phyloP scores from a whole-genome alignment of 37 sponge, comb jelly and placozoan genomes.

The Aplysina aerophoba region DNA sequence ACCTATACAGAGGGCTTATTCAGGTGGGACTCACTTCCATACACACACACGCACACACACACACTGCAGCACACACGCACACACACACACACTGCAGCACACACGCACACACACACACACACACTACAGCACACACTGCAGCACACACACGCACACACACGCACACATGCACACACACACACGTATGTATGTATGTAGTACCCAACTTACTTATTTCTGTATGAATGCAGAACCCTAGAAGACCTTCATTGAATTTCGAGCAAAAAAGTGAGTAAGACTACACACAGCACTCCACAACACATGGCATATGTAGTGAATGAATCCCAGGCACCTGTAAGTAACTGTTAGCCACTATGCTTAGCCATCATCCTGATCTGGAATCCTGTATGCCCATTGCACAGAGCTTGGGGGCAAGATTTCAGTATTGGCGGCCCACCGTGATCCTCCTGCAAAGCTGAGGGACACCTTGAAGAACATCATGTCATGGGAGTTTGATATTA shows the following conservation, averaged over 20 bases:
- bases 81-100: not conserved
- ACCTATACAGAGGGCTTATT: constrained; percentile 52
- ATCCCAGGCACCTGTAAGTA: too few species aligned
- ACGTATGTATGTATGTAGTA: not conserved
- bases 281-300: not conserved
- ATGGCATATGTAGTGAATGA: too few species aligned
- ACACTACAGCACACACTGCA: not conserved
- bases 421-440: not conserved
- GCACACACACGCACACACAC: not conserved
- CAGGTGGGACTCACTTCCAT: constrained; percentile 28
- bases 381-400: not conserved
- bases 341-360: too few species aligned
- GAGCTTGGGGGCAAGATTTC: not conserved
- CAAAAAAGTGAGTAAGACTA: not conserved
- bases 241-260: not conserved
- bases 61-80: not conserved
- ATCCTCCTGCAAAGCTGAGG: constrained; percentile 40
- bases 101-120: not conserved
- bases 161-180: not conserved
- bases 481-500: constrained; percentile 80
- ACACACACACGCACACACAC: not conserved
- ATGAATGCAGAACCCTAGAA: constrained; percentile 2
- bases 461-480: constrained; percentile 45
- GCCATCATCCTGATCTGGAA: not conserved
- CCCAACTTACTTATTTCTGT: not conserved